phyloP scores from a whole-genome alignment of 2,888 invertebrate species.

The Rhopalosiphum nymphaeae region DNA sequence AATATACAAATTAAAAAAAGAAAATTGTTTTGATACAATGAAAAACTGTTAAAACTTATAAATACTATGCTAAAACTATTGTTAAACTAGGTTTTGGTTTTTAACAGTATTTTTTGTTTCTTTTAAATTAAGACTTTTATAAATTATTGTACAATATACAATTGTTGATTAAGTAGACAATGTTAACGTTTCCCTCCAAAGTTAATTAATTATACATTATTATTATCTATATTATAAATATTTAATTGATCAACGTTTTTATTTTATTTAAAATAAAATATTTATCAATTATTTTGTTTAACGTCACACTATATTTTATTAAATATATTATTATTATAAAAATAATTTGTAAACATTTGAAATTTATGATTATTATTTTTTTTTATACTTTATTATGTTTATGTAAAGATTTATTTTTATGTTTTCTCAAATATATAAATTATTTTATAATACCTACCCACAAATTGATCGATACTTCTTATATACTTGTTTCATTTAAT shows the following conservation, averaged over 20 bases:
- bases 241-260: constrained; percentile 1
- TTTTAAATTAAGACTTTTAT: constrained; percentile 34
- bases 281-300: constrained; percentile 20
- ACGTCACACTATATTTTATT: not conserved
- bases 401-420: not conserved
- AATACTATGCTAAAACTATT: not conserved
- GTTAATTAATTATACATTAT: constrained; percentile 31
- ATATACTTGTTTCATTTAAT: not conserved
- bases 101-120: constrained; percentile 50
- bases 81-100: constrained; percentile 34
- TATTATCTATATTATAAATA: not conserved
- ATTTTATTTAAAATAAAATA: not conserved
- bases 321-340: not conserved
- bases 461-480: too few species aligned
- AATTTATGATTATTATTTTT: not conserved
- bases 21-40: not conserved
- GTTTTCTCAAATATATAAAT: not conserved
- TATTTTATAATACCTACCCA: not conserved
- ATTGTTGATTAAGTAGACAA: not conserved
- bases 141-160: not conserved
- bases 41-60: not conserved
- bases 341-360: constrained; percentile 4
- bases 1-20: not conserved
- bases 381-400: not conserved
- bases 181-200: constrained; percentile 50